Evolutionary conservation across 2,888 invertebrate species (phyloP), one percentile per base, ranked within the genome.

Genomic region (Ischnura elegans): DNA sequence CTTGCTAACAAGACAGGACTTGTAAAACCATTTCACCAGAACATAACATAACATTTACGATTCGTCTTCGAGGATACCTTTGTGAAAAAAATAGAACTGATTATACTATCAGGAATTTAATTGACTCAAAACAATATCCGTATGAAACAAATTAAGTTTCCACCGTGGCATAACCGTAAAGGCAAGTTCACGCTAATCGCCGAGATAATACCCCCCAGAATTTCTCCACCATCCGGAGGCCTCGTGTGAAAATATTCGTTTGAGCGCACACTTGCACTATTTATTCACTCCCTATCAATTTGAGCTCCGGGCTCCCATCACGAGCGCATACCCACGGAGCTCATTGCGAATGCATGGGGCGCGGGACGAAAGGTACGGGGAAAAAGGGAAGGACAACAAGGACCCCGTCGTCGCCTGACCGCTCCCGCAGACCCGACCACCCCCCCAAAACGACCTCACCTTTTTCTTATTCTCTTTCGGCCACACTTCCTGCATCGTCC

Each of bases 301-400:
- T 90, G 61, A 90, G 61, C 90, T 45, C 36, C 61, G 42, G 6
- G 13, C 90, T 43, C 61, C 43, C 55, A 51, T 55, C 43, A 36
- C 42, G 42, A 90, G 61, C n/a, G 43, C 87, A 36, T 61, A 21
- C 90, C 45, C 90, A 25, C 55, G 61, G 43, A 61, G 25, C 90
- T 90, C 90, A 90, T 90, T 90, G 90, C 45, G 61, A 90, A 90
- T 90, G 90, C 90, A 90, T 90, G 90, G 90, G 61, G 61, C 29
- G 61, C 90, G 61, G 61, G 42, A 43, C 61, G 86, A 86, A 46
- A 86, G 45, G 86, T 45, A 5, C 45, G 2, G 45, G 6, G 13
- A 86, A 46, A 86, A 45, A 46, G n/a, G 42, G 46, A 46, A 36
- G 16, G 43, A 42, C 55, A 8, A 90, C 90, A 66, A 61, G 61